Evolutionary conservation across 2,797 vertebrate species (phyloP).

Genomic region (Liparis tanakae): DNA sequence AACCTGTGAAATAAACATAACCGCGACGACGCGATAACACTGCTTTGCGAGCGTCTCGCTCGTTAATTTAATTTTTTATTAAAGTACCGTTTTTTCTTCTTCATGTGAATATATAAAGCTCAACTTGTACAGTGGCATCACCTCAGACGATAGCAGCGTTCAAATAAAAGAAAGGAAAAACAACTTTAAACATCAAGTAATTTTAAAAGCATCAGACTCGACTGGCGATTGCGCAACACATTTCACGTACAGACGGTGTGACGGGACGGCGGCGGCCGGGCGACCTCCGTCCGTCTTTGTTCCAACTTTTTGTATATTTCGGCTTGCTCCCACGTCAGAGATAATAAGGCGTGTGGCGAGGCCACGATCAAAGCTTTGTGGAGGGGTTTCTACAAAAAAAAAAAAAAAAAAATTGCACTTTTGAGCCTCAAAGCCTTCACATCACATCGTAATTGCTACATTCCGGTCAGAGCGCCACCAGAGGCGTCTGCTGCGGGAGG

Average conservation of each 20-base stretch:
- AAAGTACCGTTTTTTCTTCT: slow-evolving; percentile 39
- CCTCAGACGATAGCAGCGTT: slow-evolving; percentile 72
- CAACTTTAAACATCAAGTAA: slow-evolving; percentile 65
- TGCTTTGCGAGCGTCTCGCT: slow-evolving; percentile 51
- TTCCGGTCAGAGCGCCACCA: slow-evolving; percentile 74
- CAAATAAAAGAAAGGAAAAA: slow-evolving; percentile 45
- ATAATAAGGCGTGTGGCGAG: slow-evolving; percentile 85
- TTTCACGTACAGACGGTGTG: slow-evolving; percentile 57
- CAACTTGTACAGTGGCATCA: slow-evolving; percentile 61
- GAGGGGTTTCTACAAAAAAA: slow-evolving; percentile 52
- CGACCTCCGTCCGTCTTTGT: slow-evolving; percentile 57
- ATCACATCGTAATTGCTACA: slow-evolving; percentile 78
- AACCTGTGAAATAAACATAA: slow-evolving; percentile 53
- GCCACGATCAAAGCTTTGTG: slow-evolving; percentile 80
- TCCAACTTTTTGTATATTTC: slow-evolving; percentile 54
- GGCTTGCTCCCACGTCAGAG: slow-evolving; percentile 67
- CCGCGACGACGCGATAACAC: slow-evolving; percentile 61
- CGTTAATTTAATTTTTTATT: slow-evolving; percentile 31
- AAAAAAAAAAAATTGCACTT: slow-evolving; percentile 79
- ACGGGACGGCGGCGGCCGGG: background rate
- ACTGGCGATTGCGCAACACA: slow-evolving; percentile 70
- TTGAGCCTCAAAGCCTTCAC: slow-evolving; percentile 73
- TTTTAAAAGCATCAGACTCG: slow-evolving; percentile 47
- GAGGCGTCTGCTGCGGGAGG: slow-evolving; percentile 71
- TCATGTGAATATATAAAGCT: slow-evolving; percentile 46